phyloP scores from a whole-genome alignment of 2,797 vertebrate genomes.

The Trachops cirrhosus region DNA sequence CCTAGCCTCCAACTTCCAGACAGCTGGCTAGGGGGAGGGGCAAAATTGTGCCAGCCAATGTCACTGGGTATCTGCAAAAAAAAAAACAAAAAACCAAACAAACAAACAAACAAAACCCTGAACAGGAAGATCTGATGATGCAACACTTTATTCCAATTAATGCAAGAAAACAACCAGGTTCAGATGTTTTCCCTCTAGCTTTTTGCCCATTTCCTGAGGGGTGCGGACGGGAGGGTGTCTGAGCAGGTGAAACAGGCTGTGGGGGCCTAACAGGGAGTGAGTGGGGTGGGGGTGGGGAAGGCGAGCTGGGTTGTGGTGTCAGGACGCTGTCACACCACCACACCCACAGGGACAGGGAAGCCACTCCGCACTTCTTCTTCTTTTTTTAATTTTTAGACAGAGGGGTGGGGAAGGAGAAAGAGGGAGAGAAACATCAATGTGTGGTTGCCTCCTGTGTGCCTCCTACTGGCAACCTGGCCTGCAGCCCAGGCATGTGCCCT shows the following conservation, averaged over 20 bases:
- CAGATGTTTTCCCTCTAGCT: not conserved
- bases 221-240: fast-evolving
- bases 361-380: not conserved
- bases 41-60: not conserved
- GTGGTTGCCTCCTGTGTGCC: too few species aligned
- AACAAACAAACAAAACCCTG: fast-evolving
- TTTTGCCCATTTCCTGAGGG: not conserved
- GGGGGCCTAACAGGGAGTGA: too few species aligned
- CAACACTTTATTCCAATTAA: conserved; percentile 18
- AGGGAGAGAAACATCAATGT: too few species aligned
- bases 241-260: not conserved
- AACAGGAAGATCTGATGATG: not conserved
- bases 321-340: not conserved
- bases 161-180: not conserved
- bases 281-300: not conserved
- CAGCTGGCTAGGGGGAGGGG: conserved; percentile 19
- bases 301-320: not conserved
- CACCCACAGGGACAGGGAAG: too few species aligned
- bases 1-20: not conserved
- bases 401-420: too few species aligned
- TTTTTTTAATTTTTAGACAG: too few species aligned
- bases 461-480: too few species aligned
- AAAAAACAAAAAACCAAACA: too few species aligned
- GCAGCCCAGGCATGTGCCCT: too few species aligned
- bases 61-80: conserved; percentile 26